phyloP scores from a whole-genome alignment of 1,140 invertebrate species.

The Cheumatopsyche charites region DNA sequence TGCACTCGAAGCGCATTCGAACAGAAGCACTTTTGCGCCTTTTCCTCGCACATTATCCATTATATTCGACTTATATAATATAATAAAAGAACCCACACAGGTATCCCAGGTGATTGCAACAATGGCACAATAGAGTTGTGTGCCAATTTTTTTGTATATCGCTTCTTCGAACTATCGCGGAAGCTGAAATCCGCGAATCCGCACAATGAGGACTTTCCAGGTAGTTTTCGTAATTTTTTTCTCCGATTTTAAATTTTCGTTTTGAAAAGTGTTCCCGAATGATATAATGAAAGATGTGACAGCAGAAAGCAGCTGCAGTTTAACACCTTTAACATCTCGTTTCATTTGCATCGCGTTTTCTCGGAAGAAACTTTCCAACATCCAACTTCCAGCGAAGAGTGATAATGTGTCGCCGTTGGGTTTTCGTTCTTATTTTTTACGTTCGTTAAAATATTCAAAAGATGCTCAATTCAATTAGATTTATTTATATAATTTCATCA shows the following conservation, averaged over 20 bases:
- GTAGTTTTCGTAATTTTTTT: neutral
- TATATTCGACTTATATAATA: too few species aligned
- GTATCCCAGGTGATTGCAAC: neutral
- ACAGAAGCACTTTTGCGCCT: neutral
- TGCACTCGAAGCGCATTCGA: neutral
- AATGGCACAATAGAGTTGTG: neutral
- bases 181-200: neutral
- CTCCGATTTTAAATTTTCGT: too few species aligned
- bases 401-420: neutral
- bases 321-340: neutral
- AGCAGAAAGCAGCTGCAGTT: conserved; percentile 8
- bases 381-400: too few species aligned
- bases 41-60: too few species aligned
- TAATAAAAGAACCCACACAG: neutral
- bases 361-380: neutral
- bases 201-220: neutral
- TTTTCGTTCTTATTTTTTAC: neutral
- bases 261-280: neutral
- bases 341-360: neutral
- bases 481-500: too few species aligned
- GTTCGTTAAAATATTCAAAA: too few species aligned
- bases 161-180: neutral
- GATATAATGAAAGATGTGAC: neutral
- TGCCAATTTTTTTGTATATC: neutral
- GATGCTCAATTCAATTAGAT: too few species aligned